Evolutionary conservation across 2,888 invertebrate genomes (phyloP), one percentile per base, ranked within the genome.

Genomic region (Nineta flava): DNA sequence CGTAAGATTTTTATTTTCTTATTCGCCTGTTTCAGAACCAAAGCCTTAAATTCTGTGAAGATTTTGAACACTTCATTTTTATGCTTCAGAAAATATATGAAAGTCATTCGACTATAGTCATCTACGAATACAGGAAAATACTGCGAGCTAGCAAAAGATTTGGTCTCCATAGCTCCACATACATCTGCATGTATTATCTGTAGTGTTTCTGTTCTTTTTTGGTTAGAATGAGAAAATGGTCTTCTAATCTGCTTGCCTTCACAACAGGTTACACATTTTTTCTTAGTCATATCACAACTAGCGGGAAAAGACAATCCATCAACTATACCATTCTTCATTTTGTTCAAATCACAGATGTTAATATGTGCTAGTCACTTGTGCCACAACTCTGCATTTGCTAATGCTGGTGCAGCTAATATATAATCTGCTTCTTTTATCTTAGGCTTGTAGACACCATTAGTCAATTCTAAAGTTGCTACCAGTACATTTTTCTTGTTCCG

Each of bases 131-230:
- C n/a, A n/a, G n/a, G n/a, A n/a, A n/a, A n/a, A n/a, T n/a, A n/a
- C n/a, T n/a, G n/a, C n/a, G n/a, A n/a, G n/a, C n/a, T n/a, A 19
- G 53, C 56, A 32, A 53, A 10, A 21, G 55, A 57, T 6, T 38
- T 43, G 26, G 51, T 51, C 38, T 56, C 55, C 52, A 56, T 56
- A 9, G 54, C 52, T 2, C 56, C 57, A 43, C 56, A 56, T 32
- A 32, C 7, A 32, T 32, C 32, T 32, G n/a, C n/a, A n/a, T n/a
- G n/a, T n/a, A n/a, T n/a, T n/a, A n/a, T n/a, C n/a, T n/a, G n/a
- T n/a, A n/a, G 32, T 32, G 32, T 32, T 41, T 12, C 7, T 12
- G n/a, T 9, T n/a, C n/a, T n/a, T 15, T 41, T 9, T 13, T 12
- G n/a, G 13, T 41, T n/a, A 7, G 7, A 7, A 12, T 13, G 9